phyloP scores from a whole-genome alignment of 2,888 invertebrate species.

The Oligia latruncula region DNA sequence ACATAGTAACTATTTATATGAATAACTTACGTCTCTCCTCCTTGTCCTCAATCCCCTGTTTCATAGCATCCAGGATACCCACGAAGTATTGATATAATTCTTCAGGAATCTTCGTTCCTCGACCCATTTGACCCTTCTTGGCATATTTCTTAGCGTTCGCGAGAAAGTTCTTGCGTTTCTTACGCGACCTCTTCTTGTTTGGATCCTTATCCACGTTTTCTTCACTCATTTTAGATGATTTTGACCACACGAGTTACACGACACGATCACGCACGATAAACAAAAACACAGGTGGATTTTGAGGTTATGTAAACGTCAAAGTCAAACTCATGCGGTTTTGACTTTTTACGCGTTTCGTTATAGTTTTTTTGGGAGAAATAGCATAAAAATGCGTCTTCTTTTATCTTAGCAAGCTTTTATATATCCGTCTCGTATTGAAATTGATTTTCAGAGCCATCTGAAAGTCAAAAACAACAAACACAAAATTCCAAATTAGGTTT shows the following conservation, averaged over 20 bases:
- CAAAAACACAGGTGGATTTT: conserved; percentile 54
- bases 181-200: conserved; percentile 87
- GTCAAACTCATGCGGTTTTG: conserved; percentile 62
- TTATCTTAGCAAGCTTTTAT: not conserved
- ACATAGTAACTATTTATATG: not conserved
- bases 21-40: conserved; percentile 93
- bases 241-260: not conserved
- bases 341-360: conserved; percentile 17
- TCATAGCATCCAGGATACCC: conserved; percentile 93
- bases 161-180: conserved; percentile 92
- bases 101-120: conserved; percentile 92
- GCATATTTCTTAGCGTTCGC: conserved; percentile 94
- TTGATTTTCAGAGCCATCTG: not conserved
- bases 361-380: not conserved
- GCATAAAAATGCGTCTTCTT: not conserved
- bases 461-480: not conserved
- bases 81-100: conserved; percentile 95
- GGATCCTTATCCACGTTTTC: conserved; percentile 71
- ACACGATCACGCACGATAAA: conserved; percentile 13
- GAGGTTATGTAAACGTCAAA: conserved; percentile 70
- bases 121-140: conserved; percentile 93
- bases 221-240: conserved; percentile 76
- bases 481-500: not conserved
- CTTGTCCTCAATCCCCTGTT: conserved; percentile 91
- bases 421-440: not conserved